phyloP scores from a whole-genome alignment of 2,797 vertebrate species.

The Decapterus maruadsi region DNA sequence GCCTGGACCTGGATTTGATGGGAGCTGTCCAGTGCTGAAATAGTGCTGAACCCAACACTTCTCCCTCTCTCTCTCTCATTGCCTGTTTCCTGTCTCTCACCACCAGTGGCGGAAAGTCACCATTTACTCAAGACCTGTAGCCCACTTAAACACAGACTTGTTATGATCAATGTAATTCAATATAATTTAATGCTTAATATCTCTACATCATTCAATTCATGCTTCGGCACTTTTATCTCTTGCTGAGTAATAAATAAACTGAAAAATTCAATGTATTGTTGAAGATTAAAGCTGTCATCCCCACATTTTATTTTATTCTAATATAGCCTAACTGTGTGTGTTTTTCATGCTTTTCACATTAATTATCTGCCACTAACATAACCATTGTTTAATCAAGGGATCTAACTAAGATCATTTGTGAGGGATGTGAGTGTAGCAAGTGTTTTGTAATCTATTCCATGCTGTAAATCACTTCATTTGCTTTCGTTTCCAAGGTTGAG shows the following conservation, averaged over 20 bases:
- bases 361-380: neutral
- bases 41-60: conserved; percentile 7
- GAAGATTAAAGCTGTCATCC: too few species aligned
- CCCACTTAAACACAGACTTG: neutral
- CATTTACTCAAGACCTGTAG: neutral
- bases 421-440: neutral
- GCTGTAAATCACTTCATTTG: too few species aligned
- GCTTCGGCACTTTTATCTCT: neutral
- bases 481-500: neutral
- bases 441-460: neutral
- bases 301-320: too few species aligned
- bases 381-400: neutral
- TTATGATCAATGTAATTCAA: neutral
- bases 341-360: too few species aligned
- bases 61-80: neutral
- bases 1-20: conserved; percentile 11
- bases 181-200: neutral
- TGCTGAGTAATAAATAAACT: neutral
- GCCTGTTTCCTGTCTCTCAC: neutral
- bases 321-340: too few species aligned
- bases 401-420: neutral
- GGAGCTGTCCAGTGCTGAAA: conserved; percentile 75
- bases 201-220: neutral
- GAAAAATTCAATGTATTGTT: neutral
- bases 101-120: neutral